phyloP scores from a whole-genome alignment of 1,140 invertebrate genomes.

The Drosophila dunni region DNA sequence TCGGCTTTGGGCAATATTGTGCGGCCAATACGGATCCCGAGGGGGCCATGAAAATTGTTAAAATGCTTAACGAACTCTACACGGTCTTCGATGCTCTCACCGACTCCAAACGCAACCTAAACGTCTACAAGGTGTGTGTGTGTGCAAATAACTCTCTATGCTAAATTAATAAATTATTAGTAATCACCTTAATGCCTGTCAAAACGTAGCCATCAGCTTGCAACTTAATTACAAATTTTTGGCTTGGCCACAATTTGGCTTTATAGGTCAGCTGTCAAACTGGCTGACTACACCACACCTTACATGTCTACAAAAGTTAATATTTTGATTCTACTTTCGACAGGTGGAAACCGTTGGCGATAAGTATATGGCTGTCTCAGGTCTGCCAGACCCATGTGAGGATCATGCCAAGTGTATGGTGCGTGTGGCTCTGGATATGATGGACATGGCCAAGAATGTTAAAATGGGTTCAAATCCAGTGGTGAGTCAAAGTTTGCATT shows the following conservation, averaged over 20 bases:
- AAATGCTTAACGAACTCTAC: conserved; percentile 95
- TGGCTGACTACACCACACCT: conserved; percentile 9
- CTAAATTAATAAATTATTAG: not conserved
- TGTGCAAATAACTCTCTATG: conserved; percentile 39
- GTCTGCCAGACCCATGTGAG: conserved; percentile 95
- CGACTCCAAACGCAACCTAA: conserved; percentile 95
- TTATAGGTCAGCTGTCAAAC: conserved; percentile 58
- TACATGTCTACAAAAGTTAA: conserved; percentile 2
- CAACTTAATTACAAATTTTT: conserved; percentile 67
- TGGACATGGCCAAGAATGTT: conserved; percentile 95
- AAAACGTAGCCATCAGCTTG: conserved; percentile 25
- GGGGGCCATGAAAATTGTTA: conserved; percentile 96
- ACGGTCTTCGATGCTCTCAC: conserved; percentile 96
- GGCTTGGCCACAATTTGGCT: conserved; percentile 32
- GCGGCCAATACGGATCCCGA: conserved; percentile 93
- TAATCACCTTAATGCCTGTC: conserved; percentile 21
- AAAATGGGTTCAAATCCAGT: conserved; percentile 93
- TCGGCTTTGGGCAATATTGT: conserved; percentile 95
- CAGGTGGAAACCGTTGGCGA: conserved; percentile 99
- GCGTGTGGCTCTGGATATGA: conserved; percentile 96
- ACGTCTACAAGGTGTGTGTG: conserved; percentile 97
- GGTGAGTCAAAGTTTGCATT: conserved; percentile 86
- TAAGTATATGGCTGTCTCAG: conserved; percentile 99
- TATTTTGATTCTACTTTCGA: conserved; percentile 10
- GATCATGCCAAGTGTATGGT: conserved; percentile 97